Base-by-base conservation (phyloP, 2,888 invertebrate genomes). In the Catocala nupta region DNA sequence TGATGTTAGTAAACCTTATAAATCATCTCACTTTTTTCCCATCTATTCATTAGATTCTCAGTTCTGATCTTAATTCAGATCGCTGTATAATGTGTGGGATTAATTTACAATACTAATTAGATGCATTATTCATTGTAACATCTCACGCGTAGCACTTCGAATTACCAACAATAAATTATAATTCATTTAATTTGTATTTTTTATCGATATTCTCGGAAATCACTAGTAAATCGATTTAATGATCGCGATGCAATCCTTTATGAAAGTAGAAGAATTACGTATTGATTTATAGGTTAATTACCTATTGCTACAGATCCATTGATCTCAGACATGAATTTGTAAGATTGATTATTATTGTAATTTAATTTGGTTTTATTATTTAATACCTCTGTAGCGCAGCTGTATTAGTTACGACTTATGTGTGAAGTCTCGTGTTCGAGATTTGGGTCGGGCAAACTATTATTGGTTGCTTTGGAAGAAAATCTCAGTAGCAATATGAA, bases 91-190 rank as follows among this genome's bases (percentile, higher is more conserved):
- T 69, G 58, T 53, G 44, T 16, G 25, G 25, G 25, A n/a, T 63
- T 69, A 65, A 74, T 65, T 70, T 58, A 58, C 59, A 63, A 63
- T 49, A 60, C 51, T 65, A 62, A 74, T 67, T 55, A 69, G 8
- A 34, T 65, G 67, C 59, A 70, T 72, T 59, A 74, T 74, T 74
- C 72, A 75, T 67, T 62, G 54, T 55, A 12, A 55, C 50, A 54
- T 49, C 54, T 53, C 74, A 72, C 72, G 70, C 71, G 71, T n/a
- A 49, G 48, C 55, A 67, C 55, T 54, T 68, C 54, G 13, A 34
- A 45, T 71, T 61, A 67, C 44, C 13, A 59, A 43, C 57, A 59
- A 45, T 58, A 59, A 60, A 51, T 64, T 72, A 49, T 48, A 55
- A 68, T 68, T 59, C 45, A 69, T 69, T 62, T 50, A 16, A 64